These are phyloP conservation scores for Eutolmus rufibarbis DNA, from an alignment of 2,888 invertebrate genomes.

Conservation along the genomic window DNA sequence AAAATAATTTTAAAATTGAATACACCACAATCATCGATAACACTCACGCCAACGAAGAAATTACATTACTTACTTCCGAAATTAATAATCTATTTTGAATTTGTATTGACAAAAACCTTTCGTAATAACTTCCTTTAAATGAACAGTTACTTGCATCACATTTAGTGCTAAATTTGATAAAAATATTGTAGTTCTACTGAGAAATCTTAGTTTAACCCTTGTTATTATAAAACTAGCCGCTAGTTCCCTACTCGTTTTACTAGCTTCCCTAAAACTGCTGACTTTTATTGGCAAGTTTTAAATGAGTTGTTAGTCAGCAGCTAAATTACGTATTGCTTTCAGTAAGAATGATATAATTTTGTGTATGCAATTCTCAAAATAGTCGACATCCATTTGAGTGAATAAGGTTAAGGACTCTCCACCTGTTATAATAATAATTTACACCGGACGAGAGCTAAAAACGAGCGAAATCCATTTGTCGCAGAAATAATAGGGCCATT, in stretches of 20 bases:
- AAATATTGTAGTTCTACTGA: no score
- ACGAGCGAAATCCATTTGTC: background rate
- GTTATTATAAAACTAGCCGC: no score
- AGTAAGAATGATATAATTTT: background rate
- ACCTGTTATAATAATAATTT: background rate
- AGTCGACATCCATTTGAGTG: background rate
- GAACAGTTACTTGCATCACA: no score
- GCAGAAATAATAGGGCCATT: background rate
- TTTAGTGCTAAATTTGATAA: no score
- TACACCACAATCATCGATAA: no score
- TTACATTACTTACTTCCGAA: no score
- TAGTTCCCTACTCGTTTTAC: background rate
- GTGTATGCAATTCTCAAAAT: background rate
- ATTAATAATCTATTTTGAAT: no score
- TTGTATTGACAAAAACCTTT: no score
- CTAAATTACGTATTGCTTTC: background rate
- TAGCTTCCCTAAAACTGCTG: background rate
- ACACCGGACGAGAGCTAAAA: background rate
- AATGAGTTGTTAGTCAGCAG: background rate
- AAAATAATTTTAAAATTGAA: no score
- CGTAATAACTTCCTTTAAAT: no score
- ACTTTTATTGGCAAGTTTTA: background rate
- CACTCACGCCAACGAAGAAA: no score
- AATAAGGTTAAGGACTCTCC: background rate
- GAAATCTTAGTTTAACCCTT: no score